Percentiles rank a stretch among this genome's conserved stretches.
Evolutionary conservation across 2,797 vertebrate genomes (phyloP).

Genomic region (Ctenochaetus hawaiiensis): DNA sequence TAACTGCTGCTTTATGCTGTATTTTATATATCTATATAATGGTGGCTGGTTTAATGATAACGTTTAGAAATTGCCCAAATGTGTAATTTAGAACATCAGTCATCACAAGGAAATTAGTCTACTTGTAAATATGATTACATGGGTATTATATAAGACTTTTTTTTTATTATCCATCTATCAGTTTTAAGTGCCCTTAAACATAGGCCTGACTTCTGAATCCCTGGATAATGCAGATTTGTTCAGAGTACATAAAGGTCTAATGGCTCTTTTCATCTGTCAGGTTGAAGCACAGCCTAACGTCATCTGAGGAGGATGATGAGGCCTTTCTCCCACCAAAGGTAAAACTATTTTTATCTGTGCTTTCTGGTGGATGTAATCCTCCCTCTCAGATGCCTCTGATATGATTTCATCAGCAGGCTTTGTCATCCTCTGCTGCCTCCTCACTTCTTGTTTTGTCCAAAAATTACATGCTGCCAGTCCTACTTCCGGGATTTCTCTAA

Average conservation of each 20-base stretch:
- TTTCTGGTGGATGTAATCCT: constrained; percentile 39
- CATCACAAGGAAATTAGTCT: neutral
- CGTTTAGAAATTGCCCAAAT: neutral
- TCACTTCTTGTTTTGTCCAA: constrained; percentile 60
- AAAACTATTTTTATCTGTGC: constrained; percentile 62
- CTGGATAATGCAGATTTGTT: neutral
- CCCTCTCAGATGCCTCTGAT: constrained; percentile 49
- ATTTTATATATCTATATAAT: too few relatives aligned
- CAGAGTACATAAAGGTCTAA: constrained; percentile 15
- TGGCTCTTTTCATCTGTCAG: constrained; percentile 67
- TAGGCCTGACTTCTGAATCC: neutral
- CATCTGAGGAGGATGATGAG: constrained; percentile 86
- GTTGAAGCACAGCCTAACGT: constrained; percentile 81
- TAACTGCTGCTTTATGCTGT: constrained; percentile 46
- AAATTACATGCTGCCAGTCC: constrained; percentile 61
- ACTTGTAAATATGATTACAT: neutral
- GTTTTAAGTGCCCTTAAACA: neutral
- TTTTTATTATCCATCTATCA: neutral
- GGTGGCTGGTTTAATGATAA: neutral
- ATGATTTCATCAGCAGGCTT: constrained; percentile 60
- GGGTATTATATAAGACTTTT: neutral
- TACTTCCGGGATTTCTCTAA: constrained; percentile 68
- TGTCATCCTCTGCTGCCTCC: constrained; percentile 71
- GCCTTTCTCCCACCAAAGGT: constrained; percentile 88
- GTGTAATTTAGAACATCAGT: neutral